phyloP scores from a whole-genome alignment of 2,797 vertebrate genomes.

The Chelon labrosus region DNA sequence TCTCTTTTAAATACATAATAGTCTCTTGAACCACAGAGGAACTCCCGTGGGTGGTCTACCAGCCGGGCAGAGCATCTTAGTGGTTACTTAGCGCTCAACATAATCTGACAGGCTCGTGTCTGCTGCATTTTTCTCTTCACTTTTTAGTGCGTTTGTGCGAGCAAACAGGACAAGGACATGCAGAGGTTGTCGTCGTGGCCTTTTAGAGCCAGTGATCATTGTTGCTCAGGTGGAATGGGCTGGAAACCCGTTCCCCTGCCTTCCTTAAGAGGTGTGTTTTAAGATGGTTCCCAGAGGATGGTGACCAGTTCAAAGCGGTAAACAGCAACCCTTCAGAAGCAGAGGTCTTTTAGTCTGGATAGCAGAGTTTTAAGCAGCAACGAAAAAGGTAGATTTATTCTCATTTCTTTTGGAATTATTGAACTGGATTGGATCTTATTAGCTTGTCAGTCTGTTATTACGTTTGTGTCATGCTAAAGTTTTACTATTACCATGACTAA shows the following conservation, averaged over 20 bases:
- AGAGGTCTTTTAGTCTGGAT: neutral
- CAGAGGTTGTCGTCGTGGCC: slow-evolving; percentile 26
- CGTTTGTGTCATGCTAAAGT: no score
- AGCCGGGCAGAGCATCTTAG: slow-evolving; percentile 3
- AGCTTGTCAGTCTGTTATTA: neutral
- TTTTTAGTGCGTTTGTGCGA: slow-evolving; percentile 11
- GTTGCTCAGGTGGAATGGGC: slow-evolving; percentile 51
- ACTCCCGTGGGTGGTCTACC: neutral
- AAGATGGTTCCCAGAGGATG: slow-evolving; percentile 19
- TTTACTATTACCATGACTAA: no score
- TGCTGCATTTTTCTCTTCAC: neutral
- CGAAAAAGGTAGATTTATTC: neutral
- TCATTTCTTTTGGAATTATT: neutral
- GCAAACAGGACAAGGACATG: slow-evolving; percentile 25
- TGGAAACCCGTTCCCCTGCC: slow-evolving; percentile 30
- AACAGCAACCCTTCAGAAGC: neutral
- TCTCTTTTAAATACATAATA: neutral
- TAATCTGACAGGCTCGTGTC: neutral
- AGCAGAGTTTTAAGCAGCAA: neutral
- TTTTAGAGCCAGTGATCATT: slow-evolving; percentile 16
- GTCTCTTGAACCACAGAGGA: neutral
- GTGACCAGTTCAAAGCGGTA: slow-evolving; percentile 3
- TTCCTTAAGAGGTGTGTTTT: slow-evolving; percentile 22
- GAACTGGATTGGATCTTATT: neutral
- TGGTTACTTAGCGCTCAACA: slow-evolving; percentile 7